Conservation (phyloP, 1,140 invertebrate species). For the Dendrolimus kikuchii region DNA sequence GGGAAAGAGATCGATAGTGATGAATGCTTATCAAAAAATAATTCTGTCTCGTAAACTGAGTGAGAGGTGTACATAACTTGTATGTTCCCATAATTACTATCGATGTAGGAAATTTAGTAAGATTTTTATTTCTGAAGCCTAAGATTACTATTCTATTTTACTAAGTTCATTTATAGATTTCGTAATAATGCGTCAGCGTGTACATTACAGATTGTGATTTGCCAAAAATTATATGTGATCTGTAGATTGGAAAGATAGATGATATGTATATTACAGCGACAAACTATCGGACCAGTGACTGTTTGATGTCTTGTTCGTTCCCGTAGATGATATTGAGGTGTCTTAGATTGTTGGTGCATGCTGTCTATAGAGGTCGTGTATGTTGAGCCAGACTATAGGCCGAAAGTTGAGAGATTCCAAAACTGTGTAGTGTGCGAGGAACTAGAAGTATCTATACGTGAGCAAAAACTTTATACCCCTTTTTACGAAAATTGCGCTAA, state of each 20-base stretch:
- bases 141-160: too few relatives aligned
- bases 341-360: constrained; percentile 66
- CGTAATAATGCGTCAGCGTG: constrained; percentile 15
- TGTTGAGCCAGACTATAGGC: constrained; percentile 28
- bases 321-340: constrained; percentile 49
- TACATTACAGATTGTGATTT: constrained; percentile 51
- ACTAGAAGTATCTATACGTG: background rate
- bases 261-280: constrained; percentile 30
- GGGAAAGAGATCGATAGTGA: too few relatives aligned
- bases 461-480: too few relatives aligned
- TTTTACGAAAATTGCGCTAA: too few relatives aligned
- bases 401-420: background rate
- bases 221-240: constrained; percentile 65
- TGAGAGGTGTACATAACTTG: too few relatives aligned
- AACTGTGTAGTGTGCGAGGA: background rate
- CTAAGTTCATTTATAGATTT: background rate
- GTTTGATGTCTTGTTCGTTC: constrained; percentile 61
- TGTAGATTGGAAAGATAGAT: constrained; percentile 41
- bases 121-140: too few relatives aligned
- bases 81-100: too few relatives aligned
- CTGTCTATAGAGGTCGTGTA: constrained; percentile 38
- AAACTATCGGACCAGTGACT: constrained; percentile 63
- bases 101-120: too few relatives aligned
- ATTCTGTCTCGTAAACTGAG: too few relatives aligned
- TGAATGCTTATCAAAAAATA: too few relatives aligned